Evolutionary conservation across 2,888 invertebrate species (phyloP).

Genomic region (Gandaritis pyraliata): DNA sequence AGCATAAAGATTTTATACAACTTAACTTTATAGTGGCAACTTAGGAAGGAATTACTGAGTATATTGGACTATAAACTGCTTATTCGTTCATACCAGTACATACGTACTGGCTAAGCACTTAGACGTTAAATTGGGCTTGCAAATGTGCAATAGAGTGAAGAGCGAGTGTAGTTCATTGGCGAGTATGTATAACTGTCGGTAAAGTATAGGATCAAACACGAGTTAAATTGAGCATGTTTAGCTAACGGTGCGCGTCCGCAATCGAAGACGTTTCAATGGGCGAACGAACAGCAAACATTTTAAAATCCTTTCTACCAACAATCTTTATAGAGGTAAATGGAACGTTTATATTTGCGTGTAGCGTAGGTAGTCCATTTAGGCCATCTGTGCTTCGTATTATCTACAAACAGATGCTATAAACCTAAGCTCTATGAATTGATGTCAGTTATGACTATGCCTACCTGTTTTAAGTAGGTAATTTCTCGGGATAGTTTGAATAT

Average conservation of each 20-base stretch:
- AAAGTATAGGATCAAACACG: slow-evolving; percentile 43
- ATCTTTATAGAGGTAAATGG: slow-evolving; percentile 27
- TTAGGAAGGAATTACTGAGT: not conserved
- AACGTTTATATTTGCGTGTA: slow-evolving; percentile 21
- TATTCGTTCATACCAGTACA: not conserved
- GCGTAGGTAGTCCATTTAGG: slow-evolving; percentile 17
- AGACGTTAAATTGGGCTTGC: slow-evolving; percentile 40
- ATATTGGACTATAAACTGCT: slow-evolving; percentile 7
- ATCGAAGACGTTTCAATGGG: slow-evolving; percentile 27
- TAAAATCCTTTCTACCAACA: slow-evolving; percentile 30
- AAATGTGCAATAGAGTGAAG: slow-evolving; percentile 40
- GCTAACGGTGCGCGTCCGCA: slow-evolving; percentile 43
- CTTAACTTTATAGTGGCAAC: not conserved
- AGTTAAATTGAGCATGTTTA: slow-evolving; percentile 40
- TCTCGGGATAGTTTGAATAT: not conserved
- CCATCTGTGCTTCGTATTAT: slow-evolving; percentile 28
- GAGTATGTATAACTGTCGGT: slow-evolving; percentile 39
- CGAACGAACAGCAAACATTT: slow-evolving; percentile 16
- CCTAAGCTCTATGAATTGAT: slow-evolving; percentile 2
- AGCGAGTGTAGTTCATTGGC: slow-evolving; percentile 34
- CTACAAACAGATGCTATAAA: slow-evolving; percentile 8
- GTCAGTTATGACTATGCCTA: slow-evolving; percentile 3
- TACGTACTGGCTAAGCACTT: slow-evolving; percentile 14
- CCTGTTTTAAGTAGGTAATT: slow-evolving; percentile 1
- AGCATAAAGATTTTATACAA: not conserved